Evolutionary conservation across 1,140 invertebrate genomes (phyloP).

Genomic region (Neodiprion virginianus): DNA sequence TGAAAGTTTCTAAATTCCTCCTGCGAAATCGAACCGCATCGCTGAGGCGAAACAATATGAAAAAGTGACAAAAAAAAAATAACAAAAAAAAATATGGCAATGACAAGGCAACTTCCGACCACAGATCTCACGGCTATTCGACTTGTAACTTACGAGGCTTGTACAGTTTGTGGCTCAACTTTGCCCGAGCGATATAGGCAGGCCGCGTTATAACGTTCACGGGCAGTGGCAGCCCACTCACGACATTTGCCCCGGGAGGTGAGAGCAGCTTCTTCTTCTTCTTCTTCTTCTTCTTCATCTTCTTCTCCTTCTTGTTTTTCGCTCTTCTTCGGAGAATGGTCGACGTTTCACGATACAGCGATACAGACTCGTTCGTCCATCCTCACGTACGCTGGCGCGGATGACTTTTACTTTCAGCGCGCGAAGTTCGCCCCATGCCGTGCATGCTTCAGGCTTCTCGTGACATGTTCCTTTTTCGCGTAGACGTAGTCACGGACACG

Average conservation of each 20-base stretch:
- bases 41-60: background rate
- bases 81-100: background rate
- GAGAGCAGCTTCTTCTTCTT: constrained; percentile 38
- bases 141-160: background rate
- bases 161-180: background rate
- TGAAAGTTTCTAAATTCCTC: background rate
- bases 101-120: background rate
- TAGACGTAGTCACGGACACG: background rate
- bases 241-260: constrained; percentile 57
- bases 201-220: background rate
- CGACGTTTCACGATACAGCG: too few relatives aligned
- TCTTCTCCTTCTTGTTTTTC: background rate
- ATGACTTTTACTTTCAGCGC: constrained; percentile 6
- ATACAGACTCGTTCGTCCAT: too few relatives aligned
- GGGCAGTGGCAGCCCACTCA: constrained; percentile 28
- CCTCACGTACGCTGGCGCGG: too few relatives aligned
- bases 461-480: too few relatives aligned
- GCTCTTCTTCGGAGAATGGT: too few relatives aligned
- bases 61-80: background rate
- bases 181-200: background rate
- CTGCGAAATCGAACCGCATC: background rate
- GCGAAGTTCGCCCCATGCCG: background rate
- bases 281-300: background rate
- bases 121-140: background rate
- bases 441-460: too few relatives aligned